These are phyloP conservation scores for Galleria mellonella DNA, from an alignment of 1,140 invertebrate genomes.

Conservation along the genomic window DNA sequence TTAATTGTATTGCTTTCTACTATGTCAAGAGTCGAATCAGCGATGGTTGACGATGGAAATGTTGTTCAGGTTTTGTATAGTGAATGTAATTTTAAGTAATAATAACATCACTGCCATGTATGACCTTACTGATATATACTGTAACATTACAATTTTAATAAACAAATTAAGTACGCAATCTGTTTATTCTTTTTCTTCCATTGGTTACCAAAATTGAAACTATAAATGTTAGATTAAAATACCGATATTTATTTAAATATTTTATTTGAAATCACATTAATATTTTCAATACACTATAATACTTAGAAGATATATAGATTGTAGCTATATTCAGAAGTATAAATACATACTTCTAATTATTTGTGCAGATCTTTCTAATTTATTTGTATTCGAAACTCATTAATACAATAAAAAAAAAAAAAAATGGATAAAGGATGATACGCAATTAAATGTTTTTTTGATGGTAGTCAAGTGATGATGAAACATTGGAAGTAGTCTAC, in stretches of 20 bases:
- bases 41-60: constrained; percentile 17
- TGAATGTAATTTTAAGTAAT: constrained; percentile 57
- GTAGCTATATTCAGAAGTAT: too few species aligned
- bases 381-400: too few species aligned
- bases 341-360: too few species aligned
- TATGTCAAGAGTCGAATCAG: constrained; percentile 17
- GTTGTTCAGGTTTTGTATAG: constrained; percentile 42
- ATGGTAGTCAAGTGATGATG: too few species aligned
- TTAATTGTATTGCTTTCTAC: constrained; percentile 42
- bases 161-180: constrained; percentile 39
- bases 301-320: background rate
- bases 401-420: too few species aligned
- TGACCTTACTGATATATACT: constrained; percentile 72
- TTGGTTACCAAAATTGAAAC: too few species aligned
- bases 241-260: background rate
- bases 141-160: constrained; percentile 69
- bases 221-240: too few species aligned
- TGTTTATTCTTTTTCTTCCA: constrained; percentile 8
- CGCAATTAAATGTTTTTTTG: too few species aligned
- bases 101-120: constrained; percentile 72
- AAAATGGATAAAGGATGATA: too few species aligned
- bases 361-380: too few species aligned
- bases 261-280: constrained; percentile 3
- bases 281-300: constrained; percentile 1
- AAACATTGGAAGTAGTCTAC: too few species aligned